Percentiles rank a stretch among this genome's conserved stretches.
These are phyloP conservation scores for Podiceps cristatus DNA, from an alignment of 2,113 vertebrate species.

Conservation along the genomic window DNA sequence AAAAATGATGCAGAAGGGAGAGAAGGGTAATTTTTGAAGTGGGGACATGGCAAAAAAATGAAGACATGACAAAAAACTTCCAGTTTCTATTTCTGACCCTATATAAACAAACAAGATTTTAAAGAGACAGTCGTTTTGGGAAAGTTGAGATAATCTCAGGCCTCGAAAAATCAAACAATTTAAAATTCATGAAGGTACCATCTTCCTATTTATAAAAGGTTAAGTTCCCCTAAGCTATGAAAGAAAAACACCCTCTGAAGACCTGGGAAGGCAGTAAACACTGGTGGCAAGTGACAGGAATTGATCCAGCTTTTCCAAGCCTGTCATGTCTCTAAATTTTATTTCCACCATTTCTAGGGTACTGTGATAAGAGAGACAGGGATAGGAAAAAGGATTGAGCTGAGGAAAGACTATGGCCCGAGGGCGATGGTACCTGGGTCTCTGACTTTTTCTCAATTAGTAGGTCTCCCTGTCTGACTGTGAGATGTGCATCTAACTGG, in stretches of 20 bases:
- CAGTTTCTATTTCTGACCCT: not conserved
- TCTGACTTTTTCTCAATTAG: constrained; percentile 97
- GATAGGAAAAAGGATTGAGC: constrained; percentile 62
- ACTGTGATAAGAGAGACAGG: constrained; percentile 67
- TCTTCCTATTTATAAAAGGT: constrained; percentile 83
- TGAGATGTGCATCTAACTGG: constrained; percentile 86
- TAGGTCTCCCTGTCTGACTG: constrained; percentile 86
- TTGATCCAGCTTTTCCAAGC: constrained; percentile 82
- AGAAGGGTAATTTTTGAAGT: not conserved
- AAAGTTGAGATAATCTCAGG: constrained; percentile 13
- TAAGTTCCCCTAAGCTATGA: constrained; percentile 82
- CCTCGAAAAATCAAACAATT: constrained; percentile 75
- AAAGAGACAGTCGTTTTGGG: not conserved
- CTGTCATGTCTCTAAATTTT: constrained; percentile 86
- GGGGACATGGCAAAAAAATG: not conserved
- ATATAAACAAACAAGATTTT: not conserved
- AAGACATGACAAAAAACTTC: not conserved
- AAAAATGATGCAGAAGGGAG: not conserved
- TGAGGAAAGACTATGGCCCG: constrained; percentile 84
- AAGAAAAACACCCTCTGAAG: constrained; percentile 81
- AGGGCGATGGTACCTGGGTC: constrained; percentile 87
- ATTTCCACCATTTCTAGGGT: constrained; percentile 80
- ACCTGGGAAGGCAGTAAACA: constrained; percentile 82
- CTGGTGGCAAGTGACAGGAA: constrained; percentile 85
- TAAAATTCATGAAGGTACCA: constrained; percentile 82